Evolutionary conservation across 2,113 vertebrate genomes (phyloP).

Genomic region (Eulemur rufifrons): DNA sequence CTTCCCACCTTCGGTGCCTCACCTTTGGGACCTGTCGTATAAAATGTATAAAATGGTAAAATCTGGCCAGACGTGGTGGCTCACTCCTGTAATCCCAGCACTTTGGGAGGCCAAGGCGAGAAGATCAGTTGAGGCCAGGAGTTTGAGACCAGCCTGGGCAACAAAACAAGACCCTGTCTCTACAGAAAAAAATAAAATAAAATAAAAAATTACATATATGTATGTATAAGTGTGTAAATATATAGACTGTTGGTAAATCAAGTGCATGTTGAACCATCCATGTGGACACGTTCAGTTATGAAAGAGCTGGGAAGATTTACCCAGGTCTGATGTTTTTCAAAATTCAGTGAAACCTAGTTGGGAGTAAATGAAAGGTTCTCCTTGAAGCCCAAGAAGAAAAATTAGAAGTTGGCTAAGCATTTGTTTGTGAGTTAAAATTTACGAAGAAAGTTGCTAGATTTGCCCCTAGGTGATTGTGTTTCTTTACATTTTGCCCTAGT

Average conservation of each 20-base stretch:
- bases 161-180: no score
- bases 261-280: background rate
- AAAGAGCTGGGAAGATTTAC: background rate
- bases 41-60: slow-evolving; percentile 15
- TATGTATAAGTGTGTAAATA: no score
- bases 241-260: background rate
- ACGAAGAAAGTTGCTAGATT: background rate
- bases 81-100: no score
- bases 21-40: background rate
- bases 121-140: no score
- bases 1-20: background rate
- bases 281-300: background rate
- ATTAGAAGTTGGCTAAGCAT: background rate
- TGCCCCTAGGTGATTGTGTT: background rate
- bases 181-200: no score
- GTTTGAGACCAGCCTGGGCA: no score
- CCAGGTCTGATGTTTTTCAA: background rate
- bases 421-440: background rate
- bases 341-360: background rate
- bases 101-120: no score
- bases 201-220: no score
- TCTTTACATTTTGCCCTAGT: background rate
- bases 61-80: background rate
- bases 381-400: slow-evolving; percentile 5
- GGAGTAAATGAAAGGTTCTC: background rate